Percentiles rank a stretch among this genome's conserved stretches.
These are phyloP conservation scores for Drosophila lacteicornis DNA, from an alignment of 1,140 invertebrate species.

Conservation along the genomic window DNA sequence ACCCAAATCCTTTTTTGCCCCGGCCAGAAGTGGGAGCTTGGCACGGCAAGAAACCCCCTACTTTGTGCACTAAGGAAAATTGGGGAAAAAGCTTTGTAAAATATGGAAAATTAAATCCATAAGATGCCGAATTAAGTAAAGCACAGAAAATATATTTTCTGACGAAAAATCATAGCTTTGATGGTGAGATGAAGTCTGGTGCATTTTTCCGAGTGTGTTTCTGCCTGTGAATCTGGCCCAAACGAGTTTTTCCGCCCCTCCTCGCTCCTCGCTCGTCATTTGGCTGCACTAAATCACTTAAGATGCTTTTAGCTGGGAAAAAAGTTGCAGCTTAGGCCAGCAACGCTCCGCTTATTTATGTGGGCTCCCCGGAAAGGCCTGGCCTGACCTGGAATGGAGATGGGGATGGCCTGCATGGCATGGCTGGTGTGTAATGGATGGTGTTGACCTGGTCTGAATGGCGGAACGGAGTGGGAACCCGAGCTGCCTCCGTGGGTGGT, in stretches of 20 bases:
- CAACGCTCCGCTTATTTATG: conserved; percentile 62
- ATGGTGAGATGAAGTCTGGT: not conserved
- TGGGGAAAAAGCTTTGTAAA: not conserved
- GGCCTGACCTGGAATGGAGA: not conserved
- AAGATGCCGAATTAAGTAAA: too few relatives aligned
- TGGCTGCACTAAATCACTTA: conserved; percentile 81
- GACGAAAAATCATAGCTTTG: not conserved
- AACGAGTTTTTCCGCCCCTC: conserved; percentile 32
- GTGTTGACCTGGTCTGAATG: conserved; percentile 71
- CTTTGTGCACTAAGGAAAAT: conserved; percentile 35
- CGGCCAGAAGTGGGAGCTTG: conserved; percentile 56
- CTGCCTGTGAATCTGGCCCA: conserved; percentile 35
- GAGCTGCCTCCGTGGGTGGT: conserved; percentile 39
- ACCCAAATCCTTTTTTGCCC: conserved; percentile 74
- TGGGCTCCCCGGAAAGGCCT: conserved; percentile 37
- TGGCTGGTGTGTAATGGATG: conserved; percentile 65
- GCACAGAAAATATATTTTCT: not conserved
- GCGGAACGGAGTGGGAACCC: conserved; percentile 20
- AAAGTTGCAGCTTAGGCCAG: conserved; percentile 74
- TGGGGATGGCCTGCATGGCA: conserved; percentile 11
- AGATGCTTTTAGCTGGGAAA: conserved; percentile 78
- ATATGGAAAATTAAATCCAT: not conserved
- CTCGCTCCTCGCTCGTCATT: conserved; percentile 35
- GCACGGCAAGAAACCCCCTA: conserved; percentile 26
- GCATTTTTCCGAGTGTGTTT: conserved; percentile 16